Percentiles rank a stretch among this genome's conserved stretches.
These are phyloP conservation scores for Myopa testacea DNA, from an alignment of 2,888 invertebrate species.

Conservation along the genomic window DNA sequence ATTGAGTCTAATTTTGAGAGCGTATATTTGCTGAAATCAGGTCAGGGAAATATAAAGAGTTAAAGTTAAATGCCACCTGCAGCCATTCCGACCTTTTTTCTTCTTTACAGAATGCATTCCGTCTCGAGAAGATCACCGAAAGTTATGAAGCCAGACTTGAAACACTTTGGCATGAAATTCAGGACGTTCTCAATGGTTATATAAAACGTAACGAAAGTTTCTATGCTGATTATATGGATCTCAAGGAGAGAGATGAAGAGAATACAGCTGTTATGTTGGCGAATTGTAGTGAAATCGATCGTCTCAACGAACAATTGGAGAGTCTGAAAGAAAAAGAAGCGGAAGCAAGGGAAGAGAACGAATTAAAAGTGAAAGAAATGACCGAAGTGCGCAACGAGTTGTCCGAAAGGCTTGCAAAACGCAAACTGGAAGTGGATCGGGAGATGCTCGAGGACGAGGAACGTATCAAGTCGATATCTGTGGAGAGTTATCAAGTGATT, in stretches of 20 bases:
- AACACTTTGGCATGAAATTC: conserved; percentile 68
- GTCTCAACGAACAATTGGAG: conserved; percentile 61
- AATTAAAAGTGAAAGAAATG: conserved; percentile 69
- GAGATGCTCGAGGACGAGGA: conserved; percentile 70
- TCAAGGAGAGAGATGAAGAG: conserved; percentile 67
- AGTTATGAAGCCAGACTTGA: conserved; percentile 70
- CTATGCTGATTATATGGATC: conserved; percentile 68
- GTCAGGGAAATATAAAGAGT: too few species aligned
- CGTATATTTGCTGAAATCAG: too few species aligned
- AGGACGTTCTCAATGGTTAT: conserved; percentile 66
- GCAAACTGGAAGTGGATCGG: conserved; percentile 71
- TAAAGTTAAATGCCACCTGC: too few species aligned
- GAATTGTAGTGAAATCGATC: conserved; percentile 65
- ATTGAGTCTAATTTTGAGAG: too few species aligned
- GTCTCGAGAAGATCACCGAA: conserved; percentile 67
- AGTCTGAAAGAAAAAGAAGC: conserved; percentile 70
- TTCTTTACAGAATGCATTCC: conserved; percentile 61
- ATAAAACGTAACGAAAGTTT: conserved; percentile 67
- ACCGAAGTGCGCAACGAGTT: conserved; percentile 69
- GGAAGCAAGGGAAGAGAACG: conserved; percentile 68
- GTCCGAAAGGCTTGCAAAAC: conserved; percentile 68
- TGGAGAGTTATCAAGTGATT: conserved; percentile 71
- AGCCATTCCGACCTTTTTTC: neutral
- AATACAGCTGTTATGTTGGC: conserved; percentile 63
- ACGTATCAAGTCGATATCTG: conserved; percentile 73